These are phyloP conservation scores for Zaprionus davidi DNA, from an alignment of 1,140 invertebrate species.

Conservation along the genomic window DNA sequence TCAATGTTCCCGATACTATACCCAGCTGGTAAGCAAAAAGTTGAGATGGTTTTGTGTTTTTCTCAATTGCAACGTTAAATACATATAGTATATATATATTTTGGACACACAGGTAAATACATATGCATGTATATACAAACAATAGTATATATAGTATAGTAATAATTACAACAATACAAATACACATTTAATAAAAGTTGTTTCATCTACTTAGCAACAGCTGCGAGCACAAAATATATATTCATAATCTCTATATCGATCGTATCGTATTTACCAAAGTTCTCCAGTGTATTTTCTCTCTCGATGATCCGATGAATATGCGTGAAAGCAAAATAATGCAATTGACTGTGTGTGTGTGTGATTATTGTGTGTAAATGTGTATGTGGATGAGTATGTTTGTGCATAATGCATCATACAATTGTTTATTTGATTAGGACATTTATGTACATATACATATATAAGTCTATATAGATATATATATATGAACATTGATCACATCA, in stretches of 20 bases:
- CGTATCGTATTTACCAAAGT: conserved; percentile 4
- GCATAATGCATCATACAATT: neutral
- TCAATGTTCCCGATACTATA: neutral
- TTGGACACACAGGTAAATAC: conserved; percentile 35
- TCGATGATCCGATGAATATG: neutral
- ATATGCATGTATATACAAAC: conserved; percentile 18
- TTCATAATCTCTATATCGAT: conserved; percentile 1
- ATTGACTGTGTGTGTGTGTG: conserved; percentile 8
- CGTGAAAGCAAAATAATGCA: neutral
- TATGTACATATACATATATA: conserved; percentile 23
- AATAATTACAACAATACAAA: conserved; percentile 46
- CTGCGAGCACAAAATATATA: conserved; percentile 41
- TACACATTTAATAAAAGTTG: conserved; percentile 42
- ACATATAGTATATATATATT: conserved; percentile 31
- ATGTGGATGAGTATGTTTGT: conserved; percentile 2
- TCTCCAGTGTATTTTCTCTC: conserved; percentile 1
- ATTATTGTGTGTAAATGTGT: neutral
- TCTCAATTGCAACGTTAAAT: conserved; percentile 34
- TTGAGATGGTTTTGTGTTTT: neutral
- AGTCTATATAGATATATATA: conserved; percentile 19
- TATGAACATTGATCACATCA: conserved; percentile 47
- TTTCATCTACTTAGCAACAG: conserved; percentile 35
- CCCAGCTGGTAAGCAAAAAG: neutral
- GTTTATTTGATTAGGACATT: conserved; percentile 7
- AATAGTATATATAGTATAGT: conserved; percentile 14